Evolutionary conservation across 1,140 invertebrate species (phyloP).

Genomic region (Calephelis virginiensis): DNA sequence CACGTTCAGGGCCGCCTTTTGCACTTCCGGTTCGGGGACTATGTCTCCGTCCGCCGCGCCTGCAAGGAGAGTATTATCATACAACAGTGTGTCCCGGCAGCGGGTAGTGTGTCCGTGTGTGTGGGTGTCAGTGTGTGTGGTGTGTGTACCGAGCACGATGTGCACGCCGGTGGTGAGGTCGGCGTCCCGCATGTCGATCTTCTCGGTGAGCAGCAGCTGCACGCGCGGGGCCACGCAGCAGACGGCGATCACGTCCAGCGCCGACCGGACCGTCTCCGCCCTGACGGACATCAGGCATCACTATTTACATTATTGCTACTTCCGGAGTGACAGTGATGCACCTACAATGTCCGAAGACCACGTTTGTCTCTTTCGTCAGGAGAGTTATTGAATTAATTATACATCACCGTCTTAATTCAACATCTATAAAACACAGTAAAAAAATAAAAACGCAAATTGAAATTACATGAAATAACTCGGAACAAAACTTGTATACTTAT

Average conservation of each 20-base stretch:
- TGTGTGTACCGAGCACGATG: slow-evolving; percentile 79
- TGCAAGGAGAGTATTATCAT: slow-evolving; percentile 50
- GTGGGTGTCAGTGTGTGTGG: too few relatives aligned
- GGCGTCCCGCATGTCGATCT: slow-evolving; percentile 87
- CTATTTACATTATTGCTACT: too few relatives aligned
- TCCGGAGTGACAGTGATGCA: too few relatives aligned
- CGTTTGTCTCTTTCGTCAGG: too few relatives aligned
- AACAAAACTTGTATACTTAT: too few relatives aligned
- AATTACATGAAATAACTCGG: too few relatives aligned
- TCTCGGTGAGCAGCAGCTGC: slow-evolving; percentile 89
- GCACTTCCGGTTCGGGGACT: slow-evolving; percentile 92
- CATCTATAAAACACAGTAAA: too few relatives aligned
- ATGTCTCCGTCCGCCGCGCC: slow-evolving; percentile 94
- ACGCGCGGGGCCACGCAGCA: slow-evolving; percentile 94
- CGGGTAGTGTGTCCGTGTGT: too few relatives aligned
- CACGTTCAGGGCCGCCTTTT: slow-evolving; percentile 92
- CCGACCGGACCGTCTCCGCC: slow-evolving; percentile 92
- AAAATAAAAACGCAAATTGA: too few relatives aligned
- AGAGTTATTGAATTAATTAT: too few relatives aligned
- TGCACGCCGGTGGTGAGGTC: slow-evolving; percentile 86
- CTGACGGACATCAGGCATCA: slow-evolving; percentile 65
- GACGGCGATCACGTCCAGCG: slow-evolving; percentile 93
- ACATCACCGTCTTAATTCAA: too few relatives aligned
- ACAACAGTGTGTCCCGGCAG: neutral
- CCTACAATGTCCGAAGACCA: too few relatives aligned